Evolutionary conservation across 2,888 invertebrate genomes (phyloP).

Genomic region (Sthenelais limicola): DNA sequence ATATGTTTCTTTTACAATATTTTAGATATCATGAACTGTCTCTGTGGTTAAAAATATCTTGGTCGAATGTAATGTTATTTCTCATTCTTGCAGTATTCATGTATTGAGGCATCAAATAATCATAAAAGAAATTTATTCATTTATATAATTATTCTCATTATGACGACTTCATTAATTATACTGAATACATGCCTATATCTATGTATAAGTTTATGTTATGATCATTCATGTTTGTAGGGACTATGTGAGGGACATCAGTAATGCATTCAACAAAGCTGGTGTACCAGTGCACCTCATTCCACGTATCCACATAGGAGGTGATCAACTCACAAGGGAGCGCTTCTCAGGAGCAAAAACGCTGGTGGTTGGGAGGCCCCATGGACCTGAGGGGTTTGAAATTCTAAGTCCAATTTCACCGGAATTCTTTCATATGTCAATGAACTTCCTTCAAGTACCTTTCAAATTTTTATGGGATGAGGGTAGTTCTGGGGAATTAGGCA

Average conservation of each 20-base stretch:
- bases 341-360: neutral
- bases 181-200: too few species aligned
- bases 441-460: conserved; percentile 12
- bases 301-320: neutral
- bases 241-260: neutral
- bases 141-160: too few species aligned
- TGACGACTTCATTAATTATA: too few species aligned
- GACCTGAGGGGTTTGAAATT: neutral
- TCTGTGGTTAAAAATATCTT: too few species aligned
- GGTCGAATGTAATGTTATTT: too few species aligned
- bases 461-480: neutral
- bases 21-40: too few species aligned
- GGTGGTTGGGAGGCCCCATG: neutral
- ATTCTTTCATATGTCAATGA: conserved; percentile 25
- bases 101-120: too few species aligned
- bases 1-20: too few species aligned
- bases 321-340: neutral
- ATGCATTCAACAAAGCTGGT: neutral
- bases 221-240: neutral
- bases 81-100: too few species aligned
- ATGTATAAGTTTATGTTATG: too few species aligned
- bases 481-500: neutral
- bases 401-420: neutral
- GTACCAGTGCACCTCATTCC: neutral
- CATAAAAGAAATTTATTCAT: too few species aligned